Evolutionary conservation across 2,797 vertebrate species (phyloP).

Genomic region (Babyrousa celebensis): DNA sequence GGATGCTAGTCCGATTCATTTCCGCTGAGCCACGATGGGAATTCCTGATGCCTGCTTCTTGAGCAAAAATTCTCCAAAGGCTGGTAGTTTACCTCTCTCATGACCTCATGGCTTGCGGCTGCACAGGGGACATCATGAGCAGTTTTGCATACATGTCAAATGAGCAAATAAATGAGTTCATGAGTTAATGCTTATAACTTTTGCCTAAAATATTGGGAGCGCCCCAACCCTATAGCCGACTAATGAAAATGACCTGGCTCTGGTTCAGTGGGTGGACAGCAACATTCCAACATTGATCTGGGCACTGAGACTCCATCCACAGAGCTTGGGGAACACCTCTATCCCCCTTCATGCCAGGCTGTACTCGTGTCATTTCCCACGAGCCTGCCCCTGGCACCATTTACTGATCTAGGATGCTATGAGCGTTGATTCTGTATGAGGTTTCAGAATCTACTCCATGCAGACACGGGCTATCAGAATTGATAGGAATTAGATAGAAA

Average conservation of each 20-base stretch:
- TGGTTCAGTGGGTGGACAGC: rapidly evolving
- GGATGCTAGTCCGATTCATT: too few species aligned
- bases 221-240: rapidly evolving
- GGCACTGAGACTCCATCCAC: rapidly evolving
- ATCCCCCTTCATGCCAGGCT: rapidly evolving
- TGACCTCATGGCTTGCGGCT: too few species aligned
- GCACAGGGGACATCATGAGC: rapidly evolving
- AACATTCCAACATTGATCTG: rapidly evolving
- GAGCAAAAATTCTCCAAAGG: not conserved
- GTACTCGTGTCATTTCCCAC: rapidly evolving
- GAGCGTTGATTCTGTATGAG: too few species aligned
- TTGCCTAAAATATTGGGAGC: not conserved
- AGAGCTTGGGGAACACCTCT: rapidly evolving
- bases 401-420: not conserved
- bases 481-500: not conserved
- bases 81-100: not conserved
- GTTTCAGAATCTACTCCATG: not conserved
- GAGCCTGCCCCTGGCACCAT: not conserved
- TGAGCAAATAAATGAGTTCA: too few species aligned
- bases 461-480: not conserved
- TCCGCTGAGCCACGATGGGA: too few species aligned
- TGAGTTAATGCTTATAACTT: not conserved
- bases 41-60: too few species aligned
- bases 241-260: not conserved
- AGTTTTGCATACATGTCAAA: rapidly evolving